Percentiles rank a stretch among this genome's conserved stretches.
Evolutionary conservation across 1,140 invertebrate species (phyloP).

Genomic region (Tetramorium simillimum): DNA sequence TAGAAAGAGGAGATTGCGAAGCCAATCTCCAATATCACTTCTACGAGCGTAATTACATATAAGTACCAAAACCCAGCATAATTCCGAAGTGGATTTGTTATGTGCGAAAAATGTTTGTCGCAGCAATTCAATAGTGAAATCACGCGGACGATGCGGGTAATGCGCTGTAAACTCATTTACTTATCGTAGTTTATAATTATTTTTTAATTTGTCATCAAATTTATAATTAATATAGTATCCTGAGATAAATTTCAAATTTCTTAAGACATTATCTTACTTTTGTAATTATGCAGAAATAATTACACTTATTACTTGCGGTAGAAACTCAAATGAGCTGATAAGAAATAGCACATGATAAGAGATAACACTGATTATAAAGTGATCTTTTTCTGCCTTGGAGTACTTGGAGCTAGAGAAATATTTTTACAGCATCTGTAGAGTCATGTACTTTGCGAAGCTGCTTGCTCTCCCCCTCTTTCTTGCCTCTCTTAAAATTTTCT

Average conservation of each 20-base stretch:
- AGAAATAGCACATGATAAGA: background rate
- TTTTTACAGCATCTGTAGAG: background rate
- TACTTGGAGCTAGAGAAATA: constrained; percentile 38
- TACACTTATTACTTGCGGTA: background rate
- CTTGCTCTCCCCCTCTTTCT: too few species aligned
- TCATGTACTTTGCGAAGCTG: background rate
- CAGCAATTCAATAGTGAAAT: background rate
- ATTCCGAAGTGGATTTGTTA: background rate
- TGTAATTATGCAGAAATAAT: background rate
- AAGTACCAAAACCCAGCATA: background rate
- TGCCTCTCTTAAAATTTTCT: background rate
- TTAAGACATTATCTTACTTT: background rate
- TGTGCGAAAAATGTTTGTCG: background rate
- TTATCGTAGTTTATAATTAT: background rate
- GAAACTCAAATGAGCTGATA: background rate
- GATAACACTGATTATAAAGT: constrained; percentile 2
- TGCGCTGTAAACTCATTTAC: background rate
- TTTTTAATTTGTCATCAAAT: background rate
- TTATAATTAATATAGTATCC: background rate
- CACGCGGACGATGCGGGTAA: constrained; percentile 15
- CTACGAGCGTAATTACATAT: background rate
- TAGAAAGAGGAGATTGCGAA: background rate
- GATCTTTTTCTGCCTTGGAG: constrained; percentile 8
- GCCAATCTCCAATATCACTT: background rate
- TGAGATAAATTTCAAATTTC: background rate